These are phyloP conservation scores for Druceiella hillmani DNA, from an alignment of 2,888 invertebrate genomes.

Conservation along the genomic window DNA sequence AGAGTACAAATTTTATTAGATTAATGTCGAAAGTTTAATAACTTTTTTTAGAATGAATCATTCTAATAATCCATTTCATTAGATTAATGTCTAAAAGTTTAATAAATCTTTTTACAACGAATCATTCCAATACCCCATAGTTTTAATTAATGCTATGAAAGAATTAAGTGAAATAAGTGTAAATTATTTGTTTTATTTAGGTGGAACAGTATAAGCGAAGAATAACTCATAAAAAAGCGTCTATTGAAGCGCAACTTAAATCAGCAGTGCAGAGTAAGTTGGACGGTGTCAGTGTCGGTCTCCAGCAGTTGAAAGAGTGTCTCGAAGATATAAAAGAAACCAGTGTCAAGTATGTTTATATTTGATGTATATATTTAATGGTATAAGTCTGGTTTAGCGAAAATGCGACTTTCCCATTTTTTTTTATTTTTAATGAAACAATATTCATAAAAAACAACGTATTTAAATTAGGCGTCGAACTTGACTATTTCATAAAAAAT, in stretches of 20 bases:
- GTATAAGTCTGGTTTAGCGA: no score
- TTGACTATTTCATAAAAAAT: no score
- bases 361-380: not conserved
- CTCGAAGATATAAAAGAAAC: conserved; percentile 79
- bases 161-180: not conserved
- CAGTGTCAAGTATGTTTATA: conserved; percentile 40
- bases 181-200: conserved; percentile 29
- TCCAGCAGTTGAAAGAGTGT: conserved; percentile 83
- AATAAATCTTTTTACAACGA: not conserved
- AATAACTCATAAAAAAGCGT: conserved; percentile 74
- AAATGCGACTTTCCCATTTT: no score
- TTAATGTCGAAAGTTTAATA: not conserved
- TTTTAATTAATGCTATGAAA: not conserved
- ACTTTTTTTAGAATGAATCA: conserved; percentile 3
- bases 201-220: conserved; percentile 73
- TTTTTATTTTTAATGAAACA: no score
- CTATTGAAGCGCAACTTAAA: conserved; percentile 91
- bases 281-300: conserved; percentile 91
- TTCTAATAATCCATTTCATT: not conserved
- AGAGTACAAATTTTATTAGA: conserved; percentile 30
- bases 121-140: not conserved
- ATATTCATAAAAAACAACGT: no score
- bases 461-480: no score
- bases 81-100: no score
- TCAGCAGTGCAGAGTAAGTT: conserved; percentile 98